These are phyloP conservation scores for Lycaena phlaeas DNA, from an alignment of 2,888 invertebrate species.

Conservation along the genomic window DNA sequence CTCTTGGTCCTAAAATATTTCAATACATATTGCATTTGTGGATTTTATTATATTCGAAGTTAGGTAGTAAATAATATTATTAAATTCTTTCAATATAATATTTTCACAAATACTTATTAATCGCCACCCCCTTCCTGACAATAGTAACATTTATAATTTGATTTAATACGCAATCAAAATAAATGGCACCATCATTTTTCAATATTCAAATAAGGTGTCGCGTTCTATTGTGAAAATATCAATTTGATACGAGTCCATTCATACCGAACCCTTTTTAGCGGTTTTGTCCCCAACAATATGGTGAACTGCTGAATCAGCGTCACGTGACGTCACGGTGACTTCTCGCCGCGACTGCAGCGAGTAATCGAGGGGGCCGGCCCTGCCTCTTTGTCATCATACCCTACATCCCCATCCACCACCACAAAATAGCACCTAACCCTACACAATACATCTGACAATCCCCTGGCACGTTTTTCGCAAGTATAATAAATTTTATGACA, in stretches of 20 bases:
- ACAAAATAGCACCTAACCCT: conserved; percentile 22
- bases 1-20: too few species aligned
- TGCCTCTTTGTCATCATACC: conserved; percentile 56
- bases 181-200: too few species aligned
- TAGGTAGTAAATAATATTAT: too few species aligned
- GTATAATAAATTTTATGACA: conserved; percentile 68
- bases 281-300: conserved; percentile 32
- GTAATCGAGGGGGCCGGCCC: conserved; percentile 63
- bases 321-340: conserved; percentile 52
- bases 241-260: conserved; percentile 56
- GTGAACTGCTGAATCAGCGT: conserved; percentile 65
- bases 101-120: too few species aligned
- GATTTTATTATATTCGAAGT: too few species aligned
- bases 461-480: conserved; percentile 33
- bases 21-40: too few species aligned
- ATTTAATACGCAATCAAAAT: too few species aligned
- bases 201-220: conserved; percentile 21
- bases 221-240: conserved; percentile 30
- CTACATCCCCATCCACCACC: conserved; percentile 23
- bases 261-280: conserved; percentile 46
- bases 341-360: conserved; percentile 51
- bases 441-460: conserved; percentile 19
- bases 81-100: too few species aligned
- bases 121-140: too few species aligned
- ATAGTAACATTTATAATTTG: too few species aligned